Evolutionary conservation across 1,140 invertebrate genomes (phyloP), one percentile per base, ranked within the genome.

Genomic region (Drosophila obscura): DNA sequence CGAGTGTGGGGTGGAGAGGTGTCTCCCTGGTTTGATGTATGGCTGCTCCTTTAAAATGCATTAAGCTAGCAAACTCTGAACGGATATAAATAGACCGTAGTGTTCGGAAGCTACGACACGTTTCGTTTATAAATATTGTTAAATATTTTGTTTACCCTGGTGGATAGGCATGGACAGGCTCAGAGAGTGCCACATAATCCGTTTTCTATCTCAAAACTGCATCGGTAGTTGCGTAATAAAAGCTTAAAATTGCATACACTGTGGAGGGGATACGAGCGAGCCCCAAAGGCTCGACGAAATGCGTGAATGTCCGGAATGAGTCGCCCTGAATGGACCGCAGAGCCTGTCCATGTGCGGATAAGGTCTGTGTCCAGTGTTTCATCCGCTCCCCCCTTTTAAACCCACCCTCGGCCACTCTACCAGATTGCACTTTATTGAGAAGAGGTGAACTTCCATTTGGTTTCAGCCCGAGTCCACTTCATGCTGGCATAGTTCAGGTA

Each of bases 351-450:
- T 60, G 49, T 65, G 78, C 45, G 63, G 62, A 77, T 80, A 80
- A 66, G 73, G 62, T 51, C 50, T 15, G 28, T 31, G 28, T 31
- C 22, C 5, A 16, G 22, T 56, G 45, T 59, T 44, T 53, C 46
- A 26, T 5, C 63, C 31, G 28, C 56, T 31, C 31, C 31, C 31
- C 6, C 50, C 60, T 60, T 63, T 82, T 62, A 57, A 62, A 73
- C 73, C 77, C 68, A 61, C 60, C 55, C 7, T 22, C 22, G 19
- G 56, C 31, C 44, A 50, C 24, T 67, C 49, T 39, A 56, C 69
- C 19, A 60, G 49, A 69, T 69, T 69, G 67, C 65, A 62, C 57
- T 73, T 69, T 74, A 82, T 82, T 82, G 79, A 65, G 35, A 77
- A 66, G 48, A 57, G 80, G 49, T 60, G 50, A 50, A 49, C 41